Base-by-base conservation (phyloP, 2,888 invertebrate species). In the Panorpa germanica region DNA sequence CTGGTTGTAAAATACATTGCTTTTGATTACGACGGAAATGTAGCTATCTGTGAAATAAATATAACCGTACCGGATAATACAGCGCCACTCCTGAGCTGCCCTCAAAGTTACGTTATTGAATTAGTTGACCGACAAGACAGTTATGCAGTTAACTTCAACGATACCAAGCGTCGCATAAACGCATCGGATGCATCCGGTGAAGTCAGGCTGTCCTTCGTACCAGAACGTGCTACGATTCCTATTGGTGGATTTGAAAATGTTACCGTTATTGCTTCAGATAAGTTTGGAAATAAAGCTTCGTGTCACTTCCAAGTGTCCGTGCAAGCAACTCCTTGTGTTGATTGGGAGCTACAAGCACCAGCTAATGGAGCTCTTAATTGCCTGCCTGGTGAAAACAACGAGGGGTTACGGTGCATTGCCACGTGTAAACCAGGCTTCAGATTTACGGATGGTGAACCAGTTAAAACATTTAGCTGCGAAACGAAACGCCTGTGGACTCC, bases 11-110 rank as follows among this genome's bases (percentile, higher is more conserved):
- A 86, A 57, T 96, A 93, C 45, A 80, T 91, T 2, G 96, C 95
- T 3, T 95, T 86, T 45, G 96, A 96, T 57, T 88, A 85, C 44
- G 93, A 93, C 47, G 93, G 93, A 40, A 96, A 96, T 47, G 90
- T 90, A 9, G 96, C 93, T 9, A 88, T 90, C 47, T 96, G 96
- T 48, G 82, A 85, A 61, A 88, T 96, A 17, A 88, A 90, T 44
- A 86, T 96, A 17, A 86, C 90, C 2, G 88, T 90, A 7, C 85
- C 85, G 17, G 90, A 91, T 52, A 78, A 88, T 31, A 88, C 86
- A 2, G 88, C 90, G 30, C 90, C 90, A 5, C 70, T 72, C 45
- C 55, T 90, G 21, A 85, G 81, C 47, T 91, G 90, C 45, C 90
- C 90, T 1, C 86, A 88, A 51, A 88, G 88, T 47, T 90, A 88